These are phyloP conservation scores for Passer montanus DNA, from an alignment of 2,113 vertebrate species.

Conservation along the genomic window DNA sequence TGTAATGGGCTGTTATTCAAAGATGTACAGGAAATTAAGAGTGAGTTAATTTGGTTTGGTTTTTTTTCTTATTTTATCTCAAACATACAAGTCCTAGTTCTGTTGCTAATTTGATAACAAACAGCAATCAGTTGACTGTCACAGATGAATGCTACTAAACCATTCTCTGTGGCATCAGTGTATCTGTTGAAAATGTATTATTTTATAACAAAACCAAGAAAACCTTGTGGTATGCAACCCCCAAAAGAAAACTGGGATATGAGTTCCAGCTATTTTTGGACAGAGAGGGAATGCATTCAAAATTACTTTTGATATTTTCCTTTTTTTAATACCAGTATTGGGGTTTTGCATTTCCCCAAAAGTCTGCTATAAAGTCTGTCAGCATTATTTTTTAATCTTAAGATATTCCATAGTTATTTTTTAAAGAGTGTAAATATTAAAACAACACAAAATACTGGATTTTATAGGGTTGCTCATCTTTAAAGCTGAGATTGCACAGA, in stretches of 20 bases:
- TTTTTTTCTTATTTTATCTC: background rate
- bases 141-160: background rate
- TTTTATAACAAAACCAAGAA: background rate
- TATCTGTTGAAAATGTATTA: background rate
- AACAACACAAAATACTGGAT: background rate
- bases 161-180: background rate
- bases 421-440: background rate
- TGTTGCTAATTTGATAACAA: background rate
- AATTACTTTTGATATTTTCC: background rate
- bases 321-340: background rate
- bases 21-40: background rate
- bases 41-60: background rate
- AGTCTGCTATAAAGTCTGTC: background rate
- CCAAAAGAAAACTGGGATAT: background rate
- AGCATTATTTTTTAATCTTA: background rate
- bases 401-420: background rate
- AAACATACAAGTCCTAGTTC: background rate
- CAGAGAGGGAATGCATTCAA: background rate
- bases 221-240: background rate
- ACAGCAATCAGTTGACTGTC: background rate
- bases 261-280: background rate
- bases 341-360: background rate
- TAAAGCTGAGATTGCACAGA: background rate
- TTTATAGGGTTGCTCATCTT: accelerated
- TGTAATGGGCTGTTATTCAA: background rate